Base-by-base conservation (phyloP, 2,113 vertebrate species). In the Butorides virescens region DNA sequence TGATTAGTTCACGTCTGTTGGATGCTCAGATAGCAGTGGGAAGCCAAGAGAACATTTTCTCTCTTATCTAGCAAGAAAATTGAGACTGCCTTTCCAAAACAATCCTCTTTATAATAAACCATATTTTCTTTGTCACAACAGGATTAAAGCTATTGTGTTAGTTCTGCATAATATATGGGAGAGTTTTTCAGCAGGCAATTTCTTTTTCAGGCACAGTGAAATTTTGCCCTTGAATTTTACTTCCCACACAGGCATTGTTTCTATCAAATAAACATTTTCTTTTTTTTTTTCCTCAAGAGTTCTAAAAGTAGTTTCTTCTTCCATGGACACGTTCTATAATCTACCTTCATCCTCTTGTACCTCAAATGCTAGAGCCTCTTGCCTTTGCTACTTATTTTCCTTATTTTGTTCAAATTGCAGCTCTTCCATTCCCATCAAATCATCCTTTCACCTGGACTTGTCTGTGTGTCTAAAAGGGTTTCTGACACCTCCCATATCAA, bases 151-250 rank as follows among this genome's bases (percentile, higher is more conserved):
- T 52, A 79, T 61, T 88, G 56, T 87, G 27, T 81, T 91, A 89
- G 81, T 85, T 91, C 61, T 61, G 78, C 30, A 29, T 63, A 66
- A 90, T 52, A 62, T 37, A 62, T 34, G 63, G 52, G 47, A 62
- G 67, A 96, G 65, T 58, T 97, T 88, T 92, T 95, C 58, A 80
- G 59, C 86, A 94, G n/a, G 86, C 75, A 88, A 76, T 70, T 93
- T 90, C 79, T 72, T 95, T 20, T 77, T 47, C 34, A 65, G n/a
- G 62, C 21, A 50, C 47, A 66, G 34, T 32, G 42, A 68, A 87
- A 85, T 78, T 75, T 68, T 68, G 46, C 53, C 56, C 70, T 89
- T 72, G 77, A 70, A 62, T 75, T 55, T 63, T 71, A 74, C 22
- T 19, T 91, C 49, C 72, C 72, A 91, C 47, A 67, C 15, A 49